Evolutionary conservation across 2,888 invertebrate genomes (phyloP).

Genomic region (Ichneumoninae sp.): DNA sequence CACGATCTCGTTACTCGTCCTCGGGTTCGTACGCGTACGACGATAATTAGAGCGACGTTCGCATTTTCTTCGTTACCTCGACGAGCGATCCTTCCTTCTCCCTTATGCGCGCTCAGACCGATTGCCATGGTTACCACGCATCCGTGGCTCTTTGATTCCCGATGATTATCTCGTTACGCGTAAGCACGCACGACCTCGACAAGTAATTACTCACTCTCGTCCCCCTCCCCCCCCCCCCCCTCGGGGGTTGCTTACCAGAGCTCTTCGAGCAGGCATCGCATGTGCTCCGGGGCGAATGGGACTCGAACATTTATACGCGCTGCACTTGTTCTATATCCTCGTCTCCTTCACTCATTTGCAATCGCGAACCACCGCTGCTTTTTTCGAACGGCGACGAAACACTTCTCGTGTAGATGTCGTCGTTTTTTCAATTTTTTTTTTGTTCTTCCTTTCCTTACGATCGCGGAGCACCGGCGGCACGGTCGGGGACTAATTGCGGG

Average conservation of each 20-base stretch:
- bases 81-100: conserved; percentile 18
- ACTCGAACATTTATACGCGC: background rate
- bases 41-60: conserved; percentile 48
- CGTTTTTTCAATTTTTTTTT: conserved; percentile 12
- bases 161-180: conserved; percentile 63
- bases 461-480: conserved; percentile 55
- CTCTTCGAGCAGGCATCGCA: conserved; percentile 24
- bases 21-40: background rate
- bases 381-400: conserved; percentile 43
- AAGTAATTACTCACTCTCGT: conserved; percentile 60
- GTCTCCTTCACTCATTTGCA: conserved; percentile 72
- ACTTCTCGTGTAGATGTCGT: conserved; percentile 5
- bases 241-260: conserved; percentile 18
- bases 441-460: conserved; percentile 50
- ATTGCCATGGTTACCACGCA: conserved; percentile 17
- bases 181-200: conserved; percentile 51
- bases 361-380: conserved; percentile 70
- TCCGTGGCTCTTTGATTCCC: conserved; percentile 52
- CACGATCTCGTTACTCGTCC: conserved; percentile 8
- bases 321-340: background rate
- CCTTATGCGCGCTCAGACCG: background rate
- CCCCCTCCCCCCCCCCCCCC: conserved; percentile 37
- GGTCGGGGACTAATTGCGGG: conserved; percentile 78
- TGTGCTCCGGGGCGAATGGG: conserved; percentile 33
- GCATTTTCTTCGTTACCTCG: conserved; percentile 15